Percentiles rank a stretch among this genome's conserved stretches.
Conservation (phyloP, 2,888 invertebrate genomes). For the Azorinus chamasolen region DNA sequence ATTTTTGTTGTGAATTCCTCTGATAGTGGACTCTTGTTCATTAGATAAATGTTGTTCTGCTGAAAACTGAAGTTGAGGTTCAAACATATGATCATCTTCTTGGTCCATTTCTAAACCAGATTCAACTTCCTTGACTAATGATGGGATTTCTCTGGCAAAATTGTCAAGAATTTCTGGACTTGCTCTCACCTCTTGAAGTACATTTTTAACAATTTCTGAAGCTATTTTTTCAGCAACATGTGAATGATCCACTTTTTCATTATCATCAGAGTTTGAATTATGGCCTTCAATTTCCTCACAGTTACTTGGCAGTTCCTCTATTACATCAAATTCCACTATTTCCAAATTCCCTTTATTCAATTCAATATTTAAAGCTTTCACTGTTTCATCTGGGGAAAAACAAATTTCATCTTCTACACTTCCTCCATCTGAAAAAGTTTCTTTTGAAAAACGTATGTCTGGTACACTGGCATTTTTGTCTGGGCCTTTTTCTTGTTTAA, state of each 20-base stretch:
- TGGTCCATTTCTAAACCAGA: conserved; percentile 14
- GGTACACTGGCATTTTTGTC: not conserved
- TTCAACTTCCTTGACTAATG: conserved; percentile 41
- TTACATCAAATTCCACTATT: conserved; percentile 34
- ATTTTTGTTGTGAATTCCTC: conserved; percentile 14
- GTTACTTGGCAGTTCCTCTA: conserved; percentile 20
- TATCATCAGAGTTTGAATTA: not conserved
- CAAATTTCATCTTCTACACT: not conserved
- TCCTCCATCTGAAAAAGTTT: not conserved
- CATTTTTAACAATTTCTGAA: conserved; percentile 38
- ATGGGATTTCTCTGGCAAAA: conserved; percentile 23
- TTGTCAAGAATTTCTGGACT: conserved; percentile 36
- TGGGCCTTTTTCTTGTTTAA: not conserved
- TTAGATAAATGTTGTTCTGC: not conserved
- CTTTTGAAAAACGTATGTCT: not conserved
- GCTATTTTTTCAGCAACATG: conserved; percentile 32
- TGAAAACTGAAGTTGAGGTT: no score
- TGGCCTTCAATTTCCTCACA: not conserved
- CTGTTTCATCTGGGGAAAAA: conserved; percentile 32
- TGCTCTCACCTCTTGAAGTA: conserved; percentile 34
- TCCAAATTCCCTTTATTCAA: conserved; percentile 44
- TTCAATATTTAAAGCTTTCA: conserved; percentile 44
- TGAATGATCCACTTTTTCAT: not conserved
- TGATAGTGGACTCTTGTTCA: conserved; percentile 18
- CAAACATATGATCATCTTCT: no score